Percentiles rank a stretch among this genome's conserved stretches.
Evolutionary conservation across 2,888 invertebrate species (phyloP).

Genomic region (Amblyjoppa proteus): DNA sequence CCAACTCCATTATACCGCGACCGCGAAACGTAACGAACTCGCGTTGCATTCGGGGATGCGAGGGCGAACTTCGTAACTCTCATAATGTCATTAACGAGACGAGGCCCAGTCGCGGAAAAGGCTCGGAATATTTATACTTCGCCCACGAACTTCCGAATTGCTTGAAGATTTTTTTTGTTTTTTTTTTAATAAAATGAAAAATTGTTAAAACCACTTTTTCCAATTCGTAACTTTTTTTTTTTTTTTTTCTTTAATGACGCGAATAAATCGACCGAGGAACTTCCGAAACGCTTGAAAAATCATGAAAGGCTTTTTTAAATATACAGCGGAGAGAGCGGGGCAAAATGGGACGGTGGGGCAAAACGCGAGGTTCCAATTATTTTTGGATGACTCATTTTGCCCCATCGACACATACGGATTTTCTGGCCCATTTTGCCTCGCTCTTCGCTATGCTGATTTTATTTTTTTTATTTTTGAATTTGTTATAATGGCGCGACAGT

Average conservation of each 20-base stretch:
- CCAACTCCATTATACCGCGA: constrained; percentile 13
- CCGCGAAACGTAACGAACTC: constrained; percentile 19
- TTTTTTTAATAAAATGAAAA: not conserved
- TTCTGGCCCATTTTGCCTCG: too few species aligned
- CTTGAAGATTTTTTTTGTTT: not conserved
- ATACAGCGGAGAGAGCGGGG: too few species aligned
- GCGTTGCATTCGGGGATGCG: constrained; percentile 6
- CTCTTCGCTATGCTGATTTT: too few species aligned
- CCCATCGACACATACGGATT: too few species aligned
- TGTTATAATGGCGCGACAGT: not conserved
- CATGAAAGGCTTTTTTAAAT: not conserved
- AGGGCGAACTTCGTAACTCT: constrained; percentile 3
- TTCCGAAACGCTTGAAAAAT: not conserved
- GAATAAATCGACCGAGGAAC: too few species aligned
- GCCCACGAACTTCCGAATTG: not conserved
- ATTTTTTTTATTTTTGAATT: not conserved
- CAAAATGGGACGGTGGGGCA: too few species aligned
- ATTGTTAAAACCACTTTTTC: not conserved
- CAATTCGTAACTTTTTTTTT: not conserved
- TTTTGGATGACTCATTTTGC: too few species aligned
- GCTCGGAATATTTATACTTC: not conserved
- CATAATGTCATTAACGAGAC: constrained; percentile 16
- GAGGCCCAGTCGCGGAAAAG: not conserved
- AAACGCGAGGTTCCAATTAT: too few species aligned
- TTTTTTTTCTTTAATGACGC: not conserved